Percentiles rank a stretch among this genome's conserved stretches.
Evolutionary conservation across 2,113 vertebrate species (phyloP).

Genomic region (Nothocercus julius): DNA sequence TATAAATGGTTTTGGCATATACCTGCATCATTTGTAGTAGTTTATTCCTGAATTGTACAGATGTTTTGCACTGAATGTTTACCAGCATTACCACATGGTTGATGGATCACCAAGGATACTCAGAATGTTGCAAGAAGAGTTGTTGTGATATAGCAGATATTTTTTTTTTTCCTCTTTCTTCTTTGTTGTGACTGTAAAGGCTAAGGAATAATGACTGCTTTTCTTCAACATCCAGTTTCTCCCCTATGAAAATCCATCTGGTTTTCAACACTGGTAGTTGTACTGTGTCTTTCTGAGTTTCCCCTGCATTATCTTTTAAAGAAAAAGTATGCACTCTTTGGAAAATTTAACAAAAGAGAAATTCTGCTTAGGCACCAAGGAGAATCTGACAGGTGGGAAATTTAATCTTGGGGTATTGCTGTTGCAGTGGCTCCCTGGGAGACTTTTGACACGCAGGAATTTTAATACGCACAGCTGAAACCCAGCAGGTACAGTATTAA

Average conservation of each 20-base stretch:
- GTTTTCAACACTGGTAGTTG: neutral
- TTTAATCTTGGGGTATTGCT: neutral
- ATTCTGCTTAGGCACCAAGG: neutral
- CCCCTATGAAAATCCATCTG: neutral
- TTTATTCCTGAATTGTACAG: neutral
- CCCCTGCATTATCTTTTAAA: neutral
- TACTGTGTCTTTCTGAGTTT: neutral
- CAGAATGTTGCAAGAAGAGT: neutral
- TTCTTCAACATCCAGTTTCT: neutral
- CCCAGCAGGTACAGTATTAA: accelerated
- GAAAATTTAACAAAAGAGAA: neutral
- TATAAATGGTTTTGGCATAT: neutral
- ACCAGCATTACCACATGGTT: neutral
- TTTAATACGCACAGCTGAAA: neutral
- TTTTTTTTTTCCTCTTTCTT: neutral
- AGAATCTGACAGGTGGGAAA: neutral
- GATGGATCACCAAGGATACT: neutral
- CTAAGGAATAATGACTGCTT: neutral
- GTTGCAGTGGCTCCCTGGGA: neutral
- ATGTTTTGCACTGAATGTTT: neutral
- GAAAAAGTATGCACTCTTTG: neutral
- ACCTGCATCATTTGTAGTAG: neutral
- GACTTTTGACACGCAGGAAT: neutral
- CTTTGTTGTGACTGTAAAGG: accelerated
- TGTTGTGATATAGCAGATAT: neutral